A percentile compares a stretch with the other conserved stretches of the same genome.
These are phyloP conservation scores for Trididemnum nubilum DNA, from an alignment of 23 tunicate species.

Conservation along the genomic window DNA sequence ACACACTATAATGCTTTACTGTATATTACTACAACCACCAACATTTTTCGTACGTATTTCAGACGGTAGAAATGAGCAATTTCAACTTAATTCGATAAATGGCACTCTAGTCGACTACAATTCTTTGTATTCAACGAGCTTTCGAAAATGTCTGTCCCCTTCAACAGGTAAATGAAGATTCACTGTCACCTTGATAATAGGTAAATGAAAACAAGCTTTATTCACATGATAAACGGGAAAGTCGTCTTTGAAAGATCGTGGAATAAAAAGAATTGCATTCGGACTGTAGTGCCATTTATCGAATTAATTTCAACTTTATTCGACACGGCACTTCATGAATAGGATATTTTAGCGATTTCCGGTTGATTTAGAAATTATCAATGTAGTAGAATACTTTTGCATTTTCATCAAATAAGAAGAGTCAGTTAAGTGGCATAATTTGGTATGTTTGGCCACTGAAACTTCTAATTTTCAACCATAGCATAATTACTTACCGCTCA, in stretches of 20 bases:
- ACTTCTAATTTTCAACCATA: neutral
- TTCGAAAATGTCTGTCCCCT: neutral
- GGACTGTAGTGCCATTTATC: no score
- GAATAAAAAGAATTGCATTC: no score
- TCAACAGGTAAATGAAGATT: neutral
- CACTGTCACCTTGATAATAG: neutral
- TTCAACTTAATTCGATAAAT: neutral
- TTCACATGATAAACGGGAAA: neutral
- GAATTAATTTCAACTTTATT: neutral
- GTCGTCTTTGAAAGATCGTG: neutral
- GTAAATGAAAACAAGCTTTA: neutral
- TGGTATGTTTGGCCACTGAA: neutral
- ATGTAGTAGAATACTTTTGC: neutral
- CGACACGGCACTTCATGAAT: neutral
- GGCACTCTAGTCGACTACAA: neutral
- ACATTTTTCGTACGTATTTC: neutral
- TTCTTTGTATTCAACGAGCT: neutral
- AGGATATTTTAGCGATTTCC: neutral
- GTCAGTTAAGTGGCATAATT: neutral
- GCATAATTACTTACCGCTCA: slow-evolving; percentile 1
- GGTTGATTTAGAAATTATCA: neutral
- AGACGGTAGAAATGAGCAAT: neutral
- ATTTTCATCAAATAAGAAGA: neutral
- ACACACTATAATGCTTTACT: neutral
- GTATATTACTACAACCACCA: neutral